Evolutionary conservation across 2,797 vertebrate species (phyloP).

Genomic region (Protonibea diacanthus): DNA sequence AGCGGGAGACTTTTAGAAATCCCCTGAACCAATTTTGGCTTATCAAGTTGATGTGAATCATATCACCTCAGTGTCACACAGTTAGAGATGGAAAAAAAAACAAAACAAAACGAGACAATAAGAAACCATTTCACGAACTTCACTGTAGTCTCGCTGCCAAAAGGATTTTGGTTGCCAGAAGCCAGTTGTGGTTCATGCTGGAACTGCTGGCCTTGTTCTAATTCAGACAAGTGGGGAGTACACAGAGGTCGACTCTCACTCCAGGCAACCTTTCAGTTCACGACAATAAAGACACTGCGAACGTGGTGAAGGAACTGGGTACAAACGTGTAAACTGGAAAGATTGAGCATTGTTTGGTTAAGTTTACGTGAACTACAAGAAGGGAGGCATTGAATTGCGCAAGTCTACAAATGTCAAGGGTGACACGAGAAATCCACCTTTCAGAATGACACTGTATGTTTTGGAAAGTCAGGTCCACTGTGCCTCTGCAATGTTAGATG

Average conservation of each 20-base stretch:
- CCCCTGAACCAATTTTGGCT: not conserved
- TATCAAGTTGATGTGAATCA: conserved; percentile 1
- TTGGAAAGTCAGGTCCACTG: conserved; percentile 24
- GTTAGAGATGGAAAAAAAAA: conserved; percentile 5
- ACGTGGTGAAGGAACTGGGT: not conserved
- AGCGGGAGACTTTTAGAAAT: conserved; percentile 10
- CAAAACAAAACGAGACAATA: not conserved
- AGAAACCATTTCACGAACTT: not conserved
- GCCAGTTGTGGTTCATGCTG: conserved; percentile 38
- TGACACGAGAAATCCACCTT: conserved; percentile 12
- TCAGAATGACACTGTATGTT: not conserved
- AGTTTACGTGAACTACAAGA: not conserved
- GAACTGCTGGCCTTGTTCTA: conserved; percentile 21
- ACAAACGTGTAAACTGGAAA: not conserved
- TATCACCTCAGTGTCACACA: conserved; percentile 13
- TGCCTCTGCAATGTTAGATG: not conserved
- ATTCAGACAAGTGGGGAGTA: conserved; percentile 23
- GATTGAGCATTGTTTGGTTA: not conserved
- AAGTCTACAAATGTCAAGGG: not conserved
- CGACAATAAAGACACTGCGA: not conserved
- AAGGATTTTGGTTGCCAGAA: conserved; percentile 23
- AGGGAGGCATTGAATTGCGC: not conserved
- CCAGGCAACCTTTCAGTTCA: not conserved
- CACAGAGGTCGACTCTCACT: not conserved
- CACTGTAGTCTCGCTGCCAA: not conserved